phyloP scores from a whole-genome alignment of 2,113 vertebrate genomes.

The Orthochromis malagaraziensis region DNA sequence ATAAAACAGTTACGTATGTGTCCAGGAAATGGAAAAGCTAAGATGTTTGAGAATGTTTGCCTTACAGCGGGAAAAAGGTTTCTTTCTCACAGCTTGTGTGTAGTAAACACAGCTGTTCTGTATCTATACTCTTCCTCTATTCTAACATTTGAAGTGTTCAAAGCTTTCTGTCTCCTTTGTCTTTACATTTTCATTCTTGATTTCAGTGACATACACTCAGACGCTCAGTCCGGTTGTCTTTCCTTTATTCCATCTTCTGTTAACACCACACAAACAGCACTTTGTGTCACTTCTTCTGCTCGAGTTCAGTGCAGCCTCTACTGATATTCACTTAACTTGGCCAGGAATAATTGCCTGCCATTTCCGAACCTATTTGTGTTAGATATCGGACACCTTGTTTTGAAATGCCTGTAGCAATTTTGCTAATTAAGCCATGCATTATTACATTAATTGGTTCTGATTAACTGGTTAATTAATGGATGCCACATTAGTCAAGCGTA shows the following conservation, averaged over 20 bases:
- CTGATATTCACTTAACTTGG: constrained; percentile 7
- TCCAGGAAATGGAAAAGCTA: not conserved
- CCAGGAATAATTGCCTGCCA: constrained; percentile 12
- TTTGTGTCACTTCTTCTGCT: not conserved
- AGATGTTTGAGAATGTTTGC: fast-evolving
- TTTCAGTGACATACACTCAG: not conserved
- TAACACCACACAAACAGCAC: not conserved
- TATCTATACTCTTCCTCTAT: fast-evolving
- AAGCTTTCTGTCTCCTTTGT: not conserved
- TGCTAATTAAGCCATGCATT: constrained; percentile 41
- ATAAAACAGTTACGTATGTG: not conserved
- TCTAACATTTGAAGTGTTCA: not conserved
- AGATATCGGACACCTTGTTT: constrained; percentile 39
- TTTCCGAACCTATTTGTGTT: constrained; percentile 19
- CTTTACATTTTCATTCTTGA: not conserved
- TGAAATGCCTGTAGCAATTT: constrained; percentile 44
- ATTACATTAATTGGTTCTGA: constrained; percentile 55
- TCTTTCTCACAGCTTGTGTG: not conserved
- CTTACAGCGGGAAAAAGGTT: no score
- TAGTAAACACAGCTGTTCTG: not conserved
- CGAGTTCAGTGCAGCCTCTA: not conserved
- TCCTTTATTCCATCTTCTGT: not conserved
- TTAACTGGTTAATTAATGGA: constrained; percentile 49
- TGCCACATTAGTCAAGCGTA: constrained; percentile 3
- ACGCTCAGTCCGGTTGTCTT: not conserved